Conservation (phyloP, 2,888 invertebrate species). For the Thymelicus sylvestris region DNA sequence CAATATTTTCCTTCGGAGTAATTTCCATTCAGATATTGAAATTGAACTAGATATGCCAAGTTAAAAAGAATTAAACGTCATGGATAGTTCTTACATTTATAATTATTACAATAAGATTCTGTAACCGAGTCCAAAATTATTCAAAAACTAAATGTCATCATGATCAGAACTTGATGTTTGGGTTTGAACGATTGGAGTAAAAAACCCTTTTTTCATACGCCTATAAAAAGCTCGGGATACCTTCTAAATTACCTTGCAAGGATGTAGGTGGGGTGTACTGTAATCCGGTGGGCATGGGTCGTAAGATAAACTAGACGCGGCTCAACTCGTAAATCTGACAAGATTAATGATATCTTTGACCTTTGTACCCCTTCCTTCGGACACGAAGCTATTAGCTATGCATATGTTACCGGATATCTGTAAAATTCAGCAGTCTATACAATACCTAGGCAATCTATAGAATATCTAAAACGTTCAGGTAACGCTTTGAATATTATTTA, state of each 20-base stretch:
- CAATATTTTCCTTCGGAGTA: too few relatives aligned
- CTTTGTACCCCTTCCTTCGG: slow-evolving; percentile 54
- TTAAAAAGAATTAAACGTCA: too few relatives aligned
- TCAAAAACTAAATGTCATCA: neutral
- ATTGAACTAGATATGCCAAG: too few relatives aligned
- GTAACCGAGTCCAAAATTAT: neutral
- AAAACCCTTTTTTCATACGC: slow-evolving; percentile 13
- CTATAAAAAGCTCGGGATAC: slow-evolving; percentile 17
- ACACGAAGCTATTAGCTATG: slow-evolving; percentile 53
- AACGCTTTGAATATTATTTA: too few relatives aligned
- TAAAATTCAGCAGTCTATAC: too few relatives aligned
- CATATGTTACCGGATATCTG: too few relatives aligned
- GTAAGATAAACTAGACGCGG: slow-evolving; percentile 64
- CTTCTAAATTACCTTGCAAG: slow-evolving; percentile 36
- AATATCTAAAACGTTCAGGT: too few relatives aligned
- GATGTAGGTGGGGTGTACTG: slow-evolving; percentile 41
- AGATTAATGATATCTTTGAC: slow-evolving; percentile 70
- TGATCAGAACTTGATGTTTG: neutral
- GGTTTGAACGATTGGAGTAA: neutral
- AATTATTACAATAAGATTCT: too few relatives aligned
- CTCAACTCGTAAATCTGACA: slow-evolving; percentile 69
- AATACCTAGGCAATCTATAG: too few relatives aligned
- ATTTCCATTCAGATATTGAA: too few relatives aligned
- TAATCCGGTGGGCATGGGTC: slow-evolving; percentile 56
- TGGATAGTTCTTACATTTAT: too few relatives aligned